phyloP scores from a whole-genome alignment of 1,140 invertebrate species.

The Stegodyphus dumicola region DNA sequence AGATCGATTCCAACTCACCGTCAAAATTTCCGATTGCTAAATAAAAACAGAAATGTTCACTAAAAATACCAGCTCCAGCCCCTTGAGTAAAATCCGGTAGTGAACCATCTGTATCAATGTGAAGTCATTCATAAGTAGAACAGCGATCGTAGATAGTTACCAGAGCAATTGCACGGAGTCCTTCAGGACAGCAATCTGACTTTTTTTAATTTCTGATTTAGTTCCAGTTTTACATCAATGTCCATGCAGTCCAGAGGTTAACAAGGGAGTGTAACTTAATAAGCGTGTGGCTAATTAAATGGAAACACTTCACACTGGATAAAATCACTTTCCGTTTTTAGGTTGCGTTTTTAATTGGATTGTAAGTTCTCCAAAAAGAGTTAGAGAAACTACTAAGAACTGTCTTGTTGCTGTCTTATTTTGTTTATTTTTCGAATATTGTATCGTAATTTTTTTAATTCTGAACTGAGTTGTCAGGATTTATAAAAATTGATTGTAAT shows the following conservation, averaged over 20 bases:
- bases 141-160: neutral
- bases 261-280: neutral
- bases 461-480: no score
- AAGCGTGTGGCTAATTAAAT: neutral
- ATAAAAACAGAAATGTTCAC: slow-evolving; percentile 2
- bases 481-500: no score
- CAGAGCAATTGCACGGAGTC: neutral
- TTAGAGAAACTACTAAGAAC: neutral
- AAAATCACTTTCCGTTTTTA: neutral
- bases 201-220: neutral
- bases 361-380: neutral
- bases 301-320: neutral
- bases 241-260: neutral
- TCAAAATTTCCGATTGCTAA: neutral
- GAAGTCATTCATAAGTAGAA: neutral
- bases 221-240: neutral
- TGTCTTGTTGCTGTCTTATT: no score
- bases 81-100: neutral
- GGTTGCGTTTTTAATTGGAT: neutral
- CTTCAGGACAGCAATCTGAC: neutral
- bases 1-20: neutral
- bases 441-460: no score
- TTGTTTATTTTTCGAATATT: no score
- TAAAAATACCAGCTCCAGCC: neutral
- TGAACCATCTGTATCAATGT: neutral